Base-by-base conservation (phyloP, 2,888 invertebrate genomes). In the Ormyrus labotus region DNA sequence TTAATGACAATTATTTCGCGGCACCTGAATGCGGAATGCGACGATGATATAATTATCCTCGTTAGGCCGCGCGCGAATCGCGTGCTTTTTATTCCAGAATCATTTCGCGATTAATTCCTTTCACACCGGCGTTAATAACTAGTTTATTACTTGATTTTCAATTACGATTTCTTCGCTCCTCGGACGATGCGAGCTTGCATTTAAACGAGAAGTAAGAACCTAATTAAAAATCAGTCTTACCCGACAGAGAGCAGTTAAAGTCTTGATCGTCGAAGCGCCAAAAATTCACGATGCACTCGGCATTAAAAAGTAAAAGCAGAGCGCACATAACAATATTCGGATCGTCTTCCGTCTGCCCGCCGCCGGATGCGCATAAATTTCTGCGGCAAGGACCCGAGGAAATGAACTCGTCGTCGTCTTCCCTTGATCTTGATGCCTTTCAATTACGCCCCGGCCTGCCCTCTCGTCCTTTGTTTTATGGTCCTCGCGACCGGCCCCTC, bases 351-450 rank as follows among this genome's bases (percentile, higher is more conserved):
- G 34, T 34, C 34, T 4, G 34, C 34, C 34, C 13, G 64, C 6
- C 5, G 58, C 78, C 79, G 82, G 82, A 82, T 73, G 73, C 73
- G 82, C 82, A 82, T 82, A 82, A 82, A 82, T 82, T 80, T 80
- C 68, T 2, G 82, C 77, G 74, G 34, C 78, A 61, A 76, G 68
- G 72, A 72, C 60, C 78, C 71, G 63, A 47, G 80, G 79, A 74
- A 81, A 77, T 63, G 76, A 76, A 71, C 67, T 72, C 71, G 80
- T 80, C 76, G 61, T 64, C 64, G 63, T 63, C 60, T 58, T 74
- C 70, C 64, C 50, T 58, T 55, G 63, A 79, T 79, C 73, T 74
- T 73, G 79, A 74, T 72, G 55, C 67, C 63, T 45, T 65, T 69
- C 57, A 48, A 57, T 68, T 68, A 57, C 19, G 13, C 47, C 47